Conservation (phyloP, 2,797 vertebrate genomes). For the Sphaeramia orbicularis region DNA sequence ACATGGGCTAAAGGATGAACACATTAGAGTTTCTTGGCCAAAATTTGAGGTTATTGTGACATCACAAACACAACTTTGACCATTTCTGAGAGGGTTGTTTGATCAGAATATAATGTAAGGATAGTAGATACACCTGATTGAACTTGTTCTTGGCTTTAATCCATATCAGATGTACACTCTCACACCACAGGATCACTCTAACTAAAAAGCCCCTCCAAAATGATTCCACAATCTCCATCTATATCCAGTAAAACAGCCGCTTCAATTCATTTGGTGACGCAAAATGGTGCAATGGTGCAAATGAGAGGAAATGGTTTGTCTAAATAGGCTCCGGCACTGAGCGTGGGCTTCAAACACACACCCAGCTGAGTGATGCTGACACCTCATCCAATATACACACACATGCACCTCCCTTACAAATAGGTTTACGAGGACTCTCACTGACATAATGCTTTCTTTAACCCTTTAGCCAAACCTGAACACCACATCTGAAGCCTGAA, state of each 20-base stretch:
- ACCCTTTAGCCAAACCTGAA: too few species aligned
- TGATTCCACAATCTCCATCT: neutral
- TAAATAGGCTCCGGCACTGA: slow-evolving; percentile 30
- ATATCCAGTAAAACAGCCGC: slow-evolving; percentile 19
- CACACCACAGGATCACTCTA: too few species aligned
- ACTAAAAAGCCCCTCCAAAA: neutral
- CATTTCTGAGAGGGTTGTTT: too few species aligned
- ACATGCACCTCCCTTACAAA: slow-evolving; percentile 11
- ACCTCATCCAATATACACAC: slow-evolving; percentile 17
- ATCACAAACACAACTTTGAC: too few species aligned
- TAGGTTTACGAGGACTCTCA: too few species aligned
- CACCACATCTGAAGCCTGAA: too few species aligned
- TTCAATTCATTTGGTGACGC: slow-evolving; percentile 20
- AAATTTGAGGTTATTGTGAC: too few species aligned
- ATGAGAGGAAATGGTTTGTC: slow-evolving; percentile 30
- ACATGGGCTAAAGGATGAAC: too few species aligned
- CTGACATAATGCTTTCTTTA: too few species aligned
- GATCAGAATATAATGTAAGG: too few species aligned
- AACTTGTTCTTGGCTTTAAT: neutral
- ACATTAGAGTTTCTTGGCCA: too few species aligned
- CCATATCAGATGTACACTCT: neutral
- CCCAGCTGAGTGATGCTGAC: slow-evolving; percentile 52
- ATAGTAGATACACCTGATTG: too few species aligned
- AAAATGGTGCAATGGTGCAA: slow-evolving; percentile 24
- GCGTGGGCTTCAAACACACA: slow-evolving; percentile 35